phyloP scores from a whole-genome alignment of 1,140 invertebrate species.

The Aphelinus atriplicis region DNA sequence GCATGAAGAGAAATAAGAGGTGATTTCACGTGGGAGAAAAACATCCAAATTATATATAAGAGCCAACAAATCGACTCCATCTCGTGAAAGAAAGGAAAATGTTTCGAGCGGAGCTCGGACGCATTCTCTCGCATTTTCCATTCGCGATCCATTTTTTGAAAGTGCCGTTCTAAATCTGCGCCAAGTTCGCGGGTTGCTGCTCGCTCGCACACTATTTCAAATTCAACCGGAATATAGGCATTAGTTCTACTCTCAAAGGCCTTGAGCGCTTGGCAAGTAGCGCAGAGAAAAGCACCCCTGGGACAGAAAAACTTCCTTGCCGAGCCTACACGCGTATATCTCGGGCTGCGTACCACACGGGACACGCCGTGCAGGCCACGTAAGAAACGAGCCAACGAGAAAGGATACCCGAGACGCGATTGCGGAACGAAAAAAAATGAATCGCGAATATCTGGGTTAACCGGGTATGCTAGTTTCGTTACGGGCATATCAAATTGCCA shows the following conservation, averaged over 20 bases:
- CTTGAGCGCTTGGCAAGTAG: constrained; percentile 25
- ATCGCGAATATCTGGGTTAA: no score
- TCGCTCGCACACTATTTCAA: background rate
- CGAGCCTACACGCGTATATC: constrained; percentile 10
- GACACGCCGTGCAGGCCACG: background rate
- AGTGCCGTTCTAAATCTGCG: constrained; percentile 20
- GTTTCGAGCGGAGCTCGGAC: background rate
- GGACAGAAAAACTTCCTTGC: constrained; percentile 36
- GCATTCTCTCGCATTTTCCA: background rate
- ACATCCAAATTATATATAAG: no score
- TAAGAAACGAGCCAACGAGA: constrained; percentile 9
- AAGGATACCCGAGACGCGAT: background rate
- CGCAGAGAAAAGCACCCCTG: constrained; percentile 21
- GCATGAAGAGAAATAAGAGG: no score
- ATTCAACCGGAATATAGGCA: constrained; percentile 32
- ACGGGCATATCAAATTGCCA: no score
- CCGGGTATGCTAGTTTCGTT: no score
- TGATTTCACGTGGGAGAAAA: no score
- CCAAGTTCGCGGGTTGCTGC: background rate
- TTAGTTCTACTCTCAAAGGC: constrained; percentile 39
- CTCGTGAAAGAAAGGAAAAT: no score
- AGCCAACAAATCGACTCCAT: no score
- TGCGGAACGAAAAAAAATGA: no score
- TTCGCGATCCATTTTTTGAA: constrained; percentile 11
- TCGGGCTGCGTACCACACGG: background rate